Evolutionary conservation across 1,140 invertebrate species (phyloP), one percentile per base, ranked within the genome.

Genomic region (Nephotettix cincticeps): DNA sequence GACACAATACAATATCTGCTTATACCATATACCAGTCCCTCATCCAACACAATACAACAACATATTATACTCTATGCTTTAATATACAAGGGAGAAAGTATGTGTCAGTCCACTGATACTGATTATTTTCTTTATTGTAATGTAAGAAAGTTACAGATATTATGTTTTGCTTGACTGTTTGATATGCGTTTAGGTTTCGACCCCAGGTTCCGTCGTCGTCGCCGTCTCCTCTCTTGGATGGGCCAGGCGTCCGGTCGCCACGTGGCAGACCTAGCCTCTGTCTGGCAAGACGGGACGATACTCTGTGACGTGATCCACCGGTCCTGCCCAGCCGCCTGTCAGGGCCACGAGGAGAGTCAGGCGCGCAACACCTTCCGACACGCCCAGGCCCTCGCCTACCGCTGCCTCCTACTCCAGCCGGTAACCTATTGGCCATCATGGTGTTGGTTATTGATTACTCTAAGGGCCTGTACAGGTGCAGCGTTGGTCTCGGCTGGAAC

Each of bases 231-330:
- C 67, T 71, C 79, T 80, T 84, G 83, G 83, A 78, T 84, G 29
- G 78, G 77, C 32, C 79, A 81, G 19, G 76, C 76, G 1, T 80
- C 81, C 4, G 78, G 81, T 0, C 78, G 81, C 47, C 74, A 80
- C 30, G 78, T 80, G 36, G 11, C 17, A 4, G 27, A 64, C 40
- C 40, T 70, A 80, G 79, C 40, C 76, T 79, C 43, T 63, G 83
- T 86, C 19, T 87, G 86, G 86, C 77, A 79, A 1, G 84, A 87
- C 72, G 86, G 86, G 23, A 85, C 84, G 75, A 80, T 86, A 23
- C 75, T 87, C 1, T 87, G 86, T 73, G 84, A 83, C 4, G 79
- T 85, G 14, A 78, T 87, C 21, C 85, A 87, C 70, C 78, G 81
- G 3, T 83, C 82, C 0, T 76, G 86, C 1, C 85, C 86, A 6